These are phyloP conservation scores for Microctonus hyperodae DNA, from an alignment of 2,888 invertebrate genomes.

Conservation along the genomic window DNA sequence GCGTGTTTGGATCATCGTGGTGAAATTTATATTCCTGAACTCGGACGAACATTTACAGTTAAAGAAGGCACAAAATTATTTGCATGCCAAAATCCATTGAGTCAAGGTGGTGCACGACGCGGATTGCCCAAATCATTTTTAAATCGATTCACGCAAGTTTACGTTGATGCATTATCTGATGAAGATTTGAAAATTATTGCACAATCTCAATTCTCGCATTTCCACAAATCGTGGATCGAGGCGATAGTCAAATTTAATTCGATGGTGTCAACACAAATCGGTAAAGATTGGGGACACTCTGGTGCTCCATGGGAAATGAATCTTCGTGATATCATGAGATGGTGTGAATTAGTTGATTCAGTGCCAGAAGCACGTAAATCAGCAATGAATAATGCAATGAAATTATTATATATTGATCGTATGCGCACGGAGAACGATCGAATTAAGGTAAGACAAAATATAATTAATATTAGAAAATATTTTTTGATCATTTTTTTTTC, in stretches of 20 bases:
- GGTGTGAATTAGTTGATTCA: slow-evolving; percentile 81
- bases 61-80: slow-evolving; percentile 84
- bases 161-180: slow-evolving; percentile 65
- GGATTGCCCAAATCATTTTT: slow-evolving; percentile 96
- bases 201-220: slow-evolving; percentile 69
- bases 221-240: slow-evolving; percentile 63
- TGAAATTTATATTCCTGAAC: slow-evolving; percentile 94
- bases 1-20: slow-evolving; percentile 98
- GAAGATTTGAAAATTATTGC: slow-evolving; percentile 68
- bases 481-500: not conserved
- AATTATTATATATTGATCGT: slow-evolving; percentile 84
- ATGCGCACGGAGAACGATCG: slow-evolving; percentile 85
- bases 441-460: slow-evolving; percentile 67
- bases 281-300: slow-evolving; percentile 75
- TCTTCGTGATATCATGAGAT: slow-evolving; percentile 90
- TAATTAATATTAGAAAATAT: not conserved
- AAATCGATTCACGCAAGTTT: slow-evolving; percentile 82
- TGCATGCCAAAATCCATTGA: slow-evolving; percentile 96
- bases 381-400: slow-evolving; percentile 69
- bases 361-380: not conserved
- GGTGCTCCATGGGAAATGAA: slow-evolving; percentile 98
- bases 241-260: slow-evolving; percentile 84
- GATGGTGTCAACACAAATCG: slow-evolving; percentile 71
- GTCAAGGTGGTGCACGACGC: slow-evolving; percentile 94
- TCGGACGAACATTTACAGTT: slow-evolving; percentile 82